These are phyloP conservation scores for Pristiophorus japonicus DNA, from an alignment of 2,113 vertebrate genomes.

Conservation along the genomic window DNA sequence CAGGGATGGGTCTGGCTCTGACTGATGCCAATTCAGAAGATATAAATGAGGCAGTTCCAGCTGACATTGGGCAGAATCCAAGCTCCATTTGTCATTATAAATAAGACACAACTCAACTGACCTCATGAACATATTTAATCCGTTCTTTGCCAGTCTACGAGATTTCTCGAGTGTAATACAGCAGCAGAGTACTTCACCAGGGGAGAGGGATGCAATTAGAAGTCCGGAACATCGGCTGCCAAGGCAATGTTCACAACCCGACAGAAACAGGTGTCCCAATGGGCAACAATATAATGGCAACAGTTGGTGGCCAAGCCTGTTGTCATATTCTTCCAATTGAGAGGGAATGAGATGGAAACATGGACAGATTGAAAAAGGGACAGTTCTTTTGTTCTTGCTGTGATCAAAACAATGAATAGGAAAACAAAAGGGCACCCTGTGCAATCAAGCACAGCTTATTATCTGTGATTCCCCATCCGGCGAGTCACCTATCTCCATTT, in stretches of 20 bases:
- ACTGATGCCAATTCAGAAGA: not conserved
- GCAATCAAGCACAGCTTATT: not conserved
- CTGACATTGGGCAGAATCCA: constrained; percentile 18
- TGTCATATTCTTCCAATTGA: not conserved
- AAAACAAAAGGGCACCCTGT: not conserved
- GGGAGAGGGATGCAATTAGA: not conserved
- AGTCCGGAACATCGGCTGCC: not conserved
- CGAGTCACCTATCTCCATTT: not conserved
- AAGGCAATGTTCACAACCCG: not conserved
- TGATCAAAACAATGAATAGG: not conserved
- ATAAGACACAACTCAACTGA: constrained; percentile 1
- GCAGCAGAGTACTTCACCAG: not conserved
- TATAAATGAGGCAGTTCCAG: not conserved
- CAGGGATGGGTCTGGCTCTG: not conserved
- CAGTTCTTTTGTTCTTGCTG: not conserved
- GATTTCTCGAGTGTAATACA: not conserved
- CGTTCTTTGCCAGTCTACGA: not conserved
- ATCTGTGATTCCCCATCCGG: not conserved
- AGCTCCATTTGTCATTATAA: constrained; percentile 32
- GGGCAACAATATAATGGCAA: not conserved
- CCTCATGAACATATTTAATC: constrained; percentile 1
- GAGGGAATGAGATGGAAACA: not conserved
- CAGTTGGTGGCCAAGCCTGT: no score
- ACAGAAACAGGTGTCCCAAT: not conserved
- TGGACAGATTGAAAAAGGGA: not conserved